phyloP scores from a whole-genome alignment of 2,888 invertebrate genomes.

The Coleophora flavipennella region DNA sequence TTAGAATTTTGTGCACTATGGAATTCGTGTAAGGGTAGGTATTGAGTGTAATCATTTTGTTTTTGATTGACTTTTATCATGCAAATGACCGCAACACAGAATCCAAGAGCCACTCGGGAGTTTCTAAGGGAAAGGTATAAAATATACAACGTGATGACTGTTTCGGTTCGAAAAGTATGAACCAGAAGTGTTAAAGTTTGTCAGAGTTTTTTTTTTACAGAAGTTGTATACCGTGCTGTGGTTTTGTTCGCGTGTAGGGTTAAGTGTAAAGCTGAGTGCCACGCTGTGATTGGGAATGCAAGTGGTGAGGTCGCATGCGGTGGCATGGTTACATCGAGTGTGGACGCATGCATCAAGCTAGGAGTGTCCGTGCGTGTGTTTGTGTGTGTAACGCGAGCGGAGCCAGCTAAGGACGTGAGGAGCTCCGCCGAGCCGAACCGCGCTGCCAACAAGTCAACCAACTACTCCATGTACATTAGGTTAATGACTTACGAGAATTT shows the following conservation, averaged over 20 bases:
- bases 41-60: conserved; percentile 42
- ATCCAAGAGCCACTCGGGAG: conserved; percentile 49
- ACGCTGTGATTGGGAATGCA: conserved; percentile 71
- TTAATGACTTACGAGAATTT: too few relatives aligned
- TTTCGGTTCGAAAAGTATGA: conserved; percentile 56
- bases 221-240: conserved; percentile 48
- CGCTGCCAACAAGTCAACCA: conserved; percentile 23
- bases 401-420: conserved; percentile 61
- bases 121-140: conserved; percentile 73
- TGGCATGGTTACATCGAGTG: conserved; percentile 54
- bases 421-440: conserved; percentile 47
- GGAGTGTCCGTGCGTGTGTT: conserved; percentile 54
- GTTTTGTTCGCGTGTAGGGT: conserved; percentile 66
- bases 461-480: too few relatives aligned
- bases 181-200: conserved; percentile 40
- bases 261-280: conserved; percentile 64
- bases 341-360: conserved; percentile 62
- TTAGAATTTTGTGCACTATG: conserved; percentile 48
- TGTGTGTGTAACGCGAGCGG: conserved; percentile 67
- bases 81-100: conserved; percentile 63
- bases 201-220: conserved; percentile 21
- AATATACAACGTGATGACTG: conserved; percentile 67
- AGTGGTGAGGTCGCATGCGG: conserved; percentile 63
- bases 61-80: conserved; percentile 55
- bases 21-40: conserved; percentile 44